These are phyloP conservation scores for Cheilinus undulatus DNA, from an alignment of 2,113 vertebrate genomes.

Conservation along the genomic window DNA sequence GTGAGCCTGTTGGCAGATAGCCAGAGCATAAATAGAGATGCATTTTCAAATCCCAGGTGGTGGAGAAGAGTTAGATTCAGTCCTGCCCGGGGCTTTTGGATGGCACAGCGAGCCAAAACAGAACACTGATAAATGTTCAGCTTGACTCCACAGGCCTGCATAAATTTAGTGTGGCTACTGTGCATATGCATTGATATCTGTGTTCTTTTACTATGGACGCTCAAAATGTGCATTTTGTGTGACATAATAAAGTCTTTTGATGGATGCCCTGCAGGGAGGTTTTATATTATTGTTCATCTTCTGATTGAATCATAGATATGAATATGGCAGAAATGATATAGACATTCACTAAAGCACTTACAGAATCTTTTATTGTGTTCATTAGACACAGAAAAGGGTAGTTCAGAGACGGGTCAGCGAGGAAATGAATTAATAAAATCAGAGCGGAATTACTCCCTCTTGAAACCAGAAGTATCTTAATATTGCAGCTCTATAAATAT, in stretches of 20 bases:
- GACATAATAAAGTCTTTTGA: neutral
- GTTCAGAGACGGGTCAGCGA: conserved; percentile 36
- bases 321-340: neutral
- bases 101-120: conserved; percentile 41
- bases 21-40: conserved; percentile 73
- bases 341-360: conserved; percentile 7
- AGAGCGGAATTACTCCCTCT: conserved; percentile 36
- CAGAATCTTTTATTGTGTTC: conserved; percentile 18
- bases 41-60: conserved; percentile 73
- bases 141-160: conserved; percentile 51
- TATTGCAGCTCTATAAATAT: conserved; percentile 28
- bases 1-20: conserved; percentile 58
- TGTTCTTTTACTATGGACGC: conserved; percentile 28
- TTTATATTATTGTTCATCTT: neutral
- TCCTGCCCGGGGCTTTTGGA: conserved; percentile 48
- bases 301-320: conserved; percentile 5
- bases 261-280: neutral
- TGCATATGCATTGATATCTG: conserved; percentile 38
- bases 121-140: conserved; percentile 55
- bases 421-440: conserved; percentile 42
- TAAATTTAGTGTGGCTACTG: conserved; percentile 51
- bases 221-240: neutral
- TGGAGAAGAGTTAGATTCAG: conserved; percentile 46
- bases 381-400: conserved; percentile 13
- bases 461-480: conserved; percentile 38